Evolutionary conservation across 2,113 vertebrate species (phyloP).

Genomic region (Bubo blakistoni): DNA sequence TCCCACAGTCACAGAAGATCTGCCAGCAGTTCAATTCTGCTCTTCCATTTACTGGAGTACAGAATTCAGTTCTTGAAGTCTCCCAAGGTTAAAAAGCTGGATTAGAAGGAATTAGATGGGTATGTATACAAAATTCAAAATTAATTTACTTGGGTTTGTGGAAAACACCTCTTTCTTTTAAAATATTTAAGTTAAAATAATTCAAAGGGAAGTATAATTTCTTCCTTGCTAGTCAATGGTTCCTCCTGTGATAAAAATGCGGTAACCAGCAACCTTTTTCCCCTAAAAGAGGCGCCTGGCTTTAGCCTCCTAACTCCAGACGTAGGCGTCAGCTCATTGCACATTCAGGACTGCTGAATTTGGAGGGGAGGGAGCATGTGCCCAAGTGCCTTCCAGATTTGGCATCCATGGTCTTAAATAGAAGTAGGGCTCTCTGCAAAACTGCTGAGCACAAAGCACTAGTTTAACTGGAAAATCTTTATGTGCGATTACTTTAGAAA

Average conservation of each 20-base stretch:
- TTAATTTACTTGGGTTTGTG: not conserved
- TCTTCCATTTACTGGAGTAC: not conserved
- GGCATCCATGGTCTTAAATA: not conserved
- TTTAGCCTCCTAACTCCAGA: not conserved
- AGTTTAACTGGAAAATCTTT: not conserved
- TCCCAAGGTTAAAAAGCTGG: not conserved
- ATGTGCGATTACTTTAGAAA: not conserved
- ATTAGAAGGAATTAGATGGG: not conserved
- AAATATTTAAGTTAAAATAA: not conserved
- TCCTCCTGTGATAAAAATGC: not conserved
- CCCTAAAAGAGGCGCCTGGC: no score
- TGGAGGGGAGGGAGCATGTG: not conserved
- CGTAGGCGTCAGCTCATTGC: not conserved
- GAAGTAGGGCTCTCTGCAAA: not conserved
- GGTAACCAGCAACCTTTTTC: not conserved
- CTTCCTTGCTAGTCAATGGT: not conserved
- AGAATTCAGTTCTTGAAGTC: not conserved
- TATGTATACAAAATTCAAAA: not conserved
- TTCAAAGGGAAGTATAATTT: not conserved
- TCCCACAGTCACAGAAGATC: not conserved
- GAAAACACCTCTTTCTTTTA: not conserved
- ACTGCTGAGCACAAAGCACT: not conserved
- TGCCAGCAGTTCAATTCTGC: not conserved
- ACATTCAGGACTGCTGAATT: not conserved
- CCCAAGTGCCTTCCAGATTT: not conserved